A percentile compares a stretch with the other conserved stretches of the same genome.
phyloP scores from a whole-genome alignment of 2,797 vertebrate genomes.

The Neosilurus hyrtlii region DNA sequence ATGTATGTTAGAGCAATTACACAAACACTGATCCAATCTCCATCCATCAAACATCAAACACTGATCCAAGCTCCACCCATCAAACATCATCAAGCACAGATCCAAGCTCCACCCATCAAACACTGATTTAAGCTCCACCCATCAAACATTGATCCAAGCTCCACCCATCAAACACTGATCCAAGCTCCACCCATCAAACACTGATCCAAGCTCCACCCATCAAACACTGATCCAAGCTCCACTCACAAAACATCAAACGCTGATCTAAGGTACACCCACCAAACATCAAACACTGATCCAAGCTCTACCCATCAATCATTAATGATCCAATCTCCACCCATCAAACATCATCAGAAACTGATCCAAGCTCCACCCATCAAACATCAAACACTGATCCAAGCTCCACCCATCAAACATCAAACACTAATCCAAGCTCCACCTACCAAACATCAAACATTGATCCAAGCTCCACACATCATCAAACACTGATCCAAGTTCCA shows the following conservation, averaged over 20 bases:
- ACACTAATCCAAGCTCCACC: background rate
- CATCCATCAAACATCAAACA: background rate
- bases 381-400: background rate
- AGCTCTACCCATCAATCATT: background rate
- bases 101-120: background rate
- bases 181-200: too few species aligned
- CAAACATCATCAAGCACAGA: too few species aligned
- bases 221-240: too few species aligned
- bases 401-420: background rate
- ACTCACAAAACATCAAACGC: too few species aligned
- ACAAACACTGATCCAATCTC: background rate
- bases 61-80: background rate
- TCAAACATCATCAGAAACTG: too few species aligned
- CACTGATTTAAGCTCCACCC: background rate
- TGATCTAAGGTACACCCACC: too few species aligned
- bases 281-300: background rate
- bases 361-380: too few species aligned
- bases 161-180: background rate
- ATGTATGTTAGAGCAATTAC: slow-evolving; percentile 78
- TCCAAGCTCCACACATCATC: too few species aligned
- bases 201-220: background rate
- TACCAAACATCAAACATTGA: background rate
- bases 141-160: background rate
- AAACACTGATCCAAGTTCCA: too few species aligned
- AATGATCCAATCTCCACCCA: too few species aligned